A percentile compares a stretch with the other conserved stretches of the same genome.
Evolutionary conservation across 2,888 invertebrate genomes (phyloP).

Genomic region (Hydriomena furcata): DNA sequence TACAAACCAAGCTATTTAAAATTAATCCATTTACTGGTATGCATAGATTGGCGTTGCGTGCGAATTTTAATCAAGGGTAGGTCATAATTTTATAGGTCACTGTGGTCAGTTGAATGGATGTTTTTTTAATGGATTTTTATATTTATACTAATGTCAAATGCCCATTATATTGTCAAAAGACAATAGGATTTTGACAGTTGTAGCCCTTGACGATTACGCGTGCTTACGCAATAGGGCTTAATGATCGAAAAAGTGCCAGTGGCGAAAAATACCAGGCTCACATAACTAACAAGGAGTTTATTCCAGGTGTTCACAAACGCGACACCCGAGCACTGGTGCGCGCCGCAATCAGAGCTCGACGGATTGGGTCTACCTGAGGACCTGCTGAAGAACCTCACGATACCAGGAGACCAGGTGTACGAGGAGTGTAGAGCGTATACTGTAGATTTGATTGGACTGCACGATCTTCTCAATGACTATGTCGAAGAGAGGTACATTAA

Average conservation of each 20-base stretch:
- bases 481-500: conserved; percentile 58
- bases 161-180: too few species aligned
- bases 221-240: too few species aligned
- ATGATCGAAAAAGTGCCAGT: too few species aligned
- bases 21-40: too few species aligned
- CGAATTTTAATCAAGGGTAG: not conserved
- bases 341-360: conserved; percentile 79
- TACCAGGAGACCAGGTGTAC: conserved; percentile 75
- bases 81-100: too few species aligned
- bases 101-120: too few species aligned
- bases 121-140: not conserved
- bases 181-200: too few species aligned
- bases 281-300: not conserved
- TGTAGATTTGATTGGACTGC: conserved; percentile 64
- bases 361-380: conserved; percentile 72
- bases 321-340: conserved; percentile 88
- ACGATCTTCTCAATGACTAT: conserved; percentile 52
- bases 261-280: too few species aligned
- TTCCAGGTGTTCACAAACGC: conserved; percentile 87
- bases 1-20: too few species aligned
- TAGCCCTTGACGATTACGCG: too few species aligned
- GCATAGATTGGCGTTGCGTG: too few species aligned
- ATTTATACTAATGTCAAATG: too few species aligned
- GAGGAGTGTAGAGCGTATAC: conserved; percentile 80
- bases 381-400: conserved; percentile 75